These are phyloP conservation scores for Magallana gigas DNA, from an alignment of 1,140 invertebrate genomes.

Conservation along the genomic window DNA sequence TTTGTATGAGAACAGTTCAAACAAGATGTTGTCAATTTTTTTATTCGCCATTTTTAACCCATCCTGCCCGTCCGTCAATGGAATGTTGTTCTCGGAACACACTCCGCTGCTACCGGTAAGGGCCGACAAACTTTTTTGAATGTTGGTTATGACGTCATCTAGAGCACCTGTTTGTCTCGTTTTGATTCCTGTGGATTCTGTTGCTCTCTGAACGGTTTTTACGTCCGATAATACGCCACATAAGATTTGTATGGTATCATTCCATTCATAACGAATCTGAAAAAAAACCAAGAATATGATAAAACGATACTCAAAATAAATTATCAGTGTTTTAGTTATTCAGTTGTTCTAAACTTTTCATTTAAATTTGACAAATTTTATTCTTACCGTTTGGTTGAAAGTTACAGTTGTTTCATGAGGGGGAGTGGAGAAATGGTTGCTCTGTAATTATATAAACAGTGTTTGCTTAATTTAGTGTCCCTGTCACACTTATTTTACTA, in stretches of 20 bases:
- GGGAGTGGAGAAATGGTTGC: not conserved
- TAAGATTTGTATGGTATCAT: not conserved
- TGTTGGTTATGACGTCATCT: not conserved
- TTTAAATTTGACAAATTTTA: too few relatives aligned
- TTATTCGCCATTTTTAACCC: not conserved
- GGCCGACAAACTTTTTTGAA: not conserved
- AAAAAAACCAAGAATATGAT: not conserved
- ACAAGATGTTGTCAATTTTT: not conserved
- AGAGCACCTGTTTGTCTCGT: not conserved
- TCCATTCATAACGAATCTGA: constrained; percentile 20
- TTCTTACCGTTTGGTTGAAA: not conserved
- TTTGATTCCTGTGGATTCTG: not conserved
- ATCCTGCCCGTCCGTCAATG: not conserved
- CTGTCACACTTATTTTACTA: not conserved
- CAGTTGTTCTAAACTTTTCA: too few relatives aligned
- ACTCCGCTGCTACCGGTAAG: not conserved
- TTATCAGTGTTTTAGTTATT: not conserved
- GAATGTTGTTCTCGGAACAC: not conserved
- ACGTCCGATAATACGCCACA: not conserved
- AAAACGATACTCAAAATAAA: not conserved
- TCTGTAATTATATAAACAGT: not conserved
- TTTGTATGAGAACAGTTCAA: not conserved
- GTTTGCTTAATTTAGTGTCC: not conserved
- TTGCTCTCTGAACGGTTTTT: not conserved
- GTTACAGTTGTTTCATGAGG: not conserved